phyloP scores from a whole-genome alignment of 2,888 invertebrate genomes.

The Mesoligia furuncula region DNA sequence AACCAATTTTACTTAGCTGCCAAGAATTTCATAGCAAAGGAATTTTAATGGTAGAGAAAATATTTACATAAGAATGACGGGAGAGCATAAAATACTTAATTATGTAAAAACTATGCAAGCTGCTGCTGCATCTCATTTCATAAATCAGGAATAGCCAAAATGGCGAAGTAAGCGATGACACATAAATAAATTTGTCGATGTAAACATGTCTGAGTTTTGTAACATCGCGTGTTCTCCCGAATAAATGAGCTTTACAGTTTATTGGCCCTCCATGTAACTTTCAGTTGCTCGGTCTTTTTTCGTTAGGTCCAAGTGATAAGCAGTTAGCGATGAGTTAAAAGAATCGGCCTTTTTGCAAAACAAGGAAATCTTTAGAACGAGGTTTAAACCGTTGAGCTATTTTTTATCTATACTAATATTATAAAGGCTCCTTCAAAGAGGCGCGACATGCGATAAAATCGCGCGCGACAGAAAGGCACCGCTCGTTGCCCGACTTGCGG shows the following conservation, averaged over 20 bases:
- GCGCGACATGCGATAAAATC: too few species aligned
- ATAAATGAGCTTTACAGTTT: constrained; percentile 79
- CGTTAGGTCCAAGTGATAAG: constrained; percentile 48
- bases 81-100: constrained; percentile 15
- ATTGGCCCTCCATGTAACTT: constrained; percentile 81
- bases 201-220: constrained; percentile 71
- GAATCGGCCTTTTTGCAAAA: not conserved
- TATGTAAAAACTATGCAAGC: constrained; percentile 33
- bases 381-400: not conserved
- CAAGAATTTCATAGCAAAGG: constrained; percentile 25
- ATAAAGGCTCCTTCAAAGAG: too few species aligned
- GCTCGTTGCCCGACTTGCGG: too few species aligned
- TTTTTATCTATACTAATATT: too few species aligned
- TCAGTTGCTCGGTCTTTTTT: constrained; percentile 69
- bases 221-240: constrained; percentile 86
- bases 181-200: constrained; percentile 64
- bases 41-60: constrained; percentile 28
- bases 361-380: not conserved
- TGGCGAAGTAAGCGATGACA: constrained; percentile 31
- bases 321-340: constrained; percentile 7
- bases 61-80: constrained; percentile 27
- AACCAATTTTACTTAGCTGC: constrained; percentile 9
- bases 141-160: constrained; percentile 29
- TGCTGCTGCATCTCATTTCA: not conserved
- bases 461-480: too few species aligned